Conservation (phyloP, 2,797 vertebrate species). For the Menidia menidia region DNA sequence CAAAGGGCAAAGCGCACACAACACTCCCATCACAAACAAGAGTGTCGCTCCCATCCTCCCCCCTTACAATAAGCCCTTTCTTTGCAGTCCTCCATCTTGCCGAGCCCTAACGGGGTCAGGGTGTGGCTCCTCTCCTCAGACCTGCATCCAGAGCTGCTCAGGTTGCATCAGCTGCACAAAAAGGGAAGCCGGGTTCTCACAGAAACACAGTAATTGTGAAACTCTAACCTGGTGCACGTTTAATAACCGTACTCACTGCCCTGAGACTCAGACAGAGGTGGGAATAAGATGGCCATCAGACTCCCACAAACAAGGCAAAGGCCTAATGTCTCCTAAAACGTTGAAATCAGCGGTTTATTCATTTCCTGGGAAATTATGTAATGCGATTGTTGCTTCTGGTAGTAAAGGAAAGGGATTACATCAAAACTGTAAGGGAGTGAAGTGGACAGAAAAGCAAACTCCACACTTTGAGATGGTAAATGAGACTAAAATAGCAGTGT, state of each 20-base stretch:
- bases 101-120: constrained; percentile 17
- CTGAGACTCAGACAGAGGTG: constrained; percentile 32
- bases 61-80: constrained; percentile 6
- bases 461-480: constrained; percentile 24
- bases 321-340: constrained; percentile 25
- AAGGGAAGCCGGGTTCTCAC: constrained; percentile 47
- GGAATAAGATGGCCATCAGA: constrained; percentile 39
- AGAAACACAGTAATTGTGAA: constrained; percentile 51
- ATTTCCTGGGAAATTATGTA: constrained; percentile 43
- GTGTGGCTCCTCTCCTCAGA: constrained; percentile 32
- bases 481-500: constrained; percentile 32
- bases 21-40: neutral
- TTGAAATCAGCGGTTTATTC: constrained; percentile 48
- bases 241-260: constrained; percentile 55
- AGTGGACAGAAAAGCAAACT: constrained; percentile 10
- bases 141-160: constrained; percentile 30
- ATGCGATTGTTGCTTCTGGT: constrained; percentile 21
- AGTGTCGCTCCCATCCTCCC: neutral
- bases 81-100: neutral
- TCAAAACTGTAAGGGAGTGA: constrained; percentile 10
- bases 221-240: constrained; percentile 36
- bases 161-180: constrained; percentile 60
- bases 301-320: constrained; percentile 61
- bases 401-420: constrained; percentile 10
- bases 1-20: neutral